Conservation (phyloP, 2,888 invertebrate species). For the Orthosia cruda region DNA sequence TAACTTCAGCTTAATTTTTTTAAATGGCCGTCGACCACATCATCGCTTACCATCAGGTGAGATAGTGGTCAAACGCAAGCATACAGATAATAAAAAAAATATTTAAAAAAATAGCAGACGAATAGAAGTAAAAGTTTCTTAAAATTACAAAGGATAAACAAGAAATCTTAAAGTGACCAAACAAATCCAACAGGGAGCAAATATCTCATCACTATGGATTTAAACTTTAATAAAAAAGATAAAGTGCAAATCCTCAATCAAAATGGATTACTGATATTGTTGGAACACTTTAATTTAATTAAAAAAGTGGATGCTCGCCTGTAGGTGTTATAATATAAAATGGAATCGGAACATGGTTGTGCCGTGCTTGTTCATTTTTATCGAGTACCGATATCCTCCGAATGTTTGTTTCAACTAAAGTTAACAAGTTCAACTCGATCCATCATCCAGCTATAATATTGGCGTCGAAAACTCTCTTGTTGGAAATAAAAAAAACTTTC, state of each 20-base stretch:
- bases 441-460: slow-evolving; percentile 23
- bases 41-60: too few relatives aligned
- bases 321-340: slow-evolving; percentile 5
- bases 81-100: too few relatives aligned
- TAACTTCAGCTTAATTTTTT: neutral
- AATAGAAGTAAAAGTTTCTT: neutral
- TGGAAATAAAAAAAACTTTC: slow-evolving; percentile 35
- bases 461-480: slow-evolving; percentile 20
- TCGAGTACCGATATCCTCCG: slow-evolving; percentile 10
- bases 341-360: slow-evolving; percentile 12
- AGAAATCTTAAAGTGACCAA: slow-evolving; percentile 18
- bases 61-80: too few relatives aligned
- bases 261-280: slow-evolving; percentile 34
- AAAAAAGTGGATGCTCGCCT: slow-evolving; percentile 23
- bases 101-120: too few relatives aligned
- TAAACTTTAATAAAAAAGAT: slow-evolving; percentile 36
- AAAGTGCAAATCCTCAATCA: slow-evolving; percentile 49
- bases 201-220: slow-evolving; percentile 18
- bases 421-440: slow-evolving; percentile 32
- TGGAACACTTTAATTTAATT: slow-evolving; percentile 46
- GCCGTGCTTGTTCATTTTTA: slow-evolving; percentile 16
- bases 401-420: slow-evolving; percentile 36
- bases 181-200: slow-evolving; percentile 8
- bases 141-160: neutral
- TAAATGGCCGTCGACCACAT: too few relatives aligned